Evolutionary conservation across 2,113 vertebrate species (phyloP), one percentile per base, ranked within the genome.

Genomic region (Syngnathus typhle): DNA sequence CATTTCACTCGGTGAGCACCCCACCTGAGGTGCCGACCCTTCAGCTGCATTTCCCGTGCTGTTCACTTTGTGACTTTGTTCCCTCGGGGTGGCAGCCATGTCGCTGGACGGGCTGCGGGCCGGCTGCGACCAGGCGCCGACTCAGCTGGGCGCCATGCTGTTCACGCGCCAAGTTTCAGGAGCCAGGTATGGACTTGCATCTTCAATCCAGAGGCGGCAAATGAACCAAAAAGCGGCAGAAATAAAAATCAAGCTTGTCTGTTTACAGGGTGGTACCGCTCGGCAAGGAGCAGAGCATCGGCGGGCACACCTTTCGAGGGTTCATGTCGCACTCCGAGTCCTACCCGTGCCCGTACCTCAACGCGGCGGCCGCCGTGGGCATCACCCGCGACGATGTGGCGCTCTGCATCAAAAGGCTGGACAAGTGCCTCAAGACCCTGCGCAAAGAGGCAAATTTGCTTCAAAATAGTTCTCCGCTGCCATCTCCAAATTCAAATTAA

Each of bases 141-240:
- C 96, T 27, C 93, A 95, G 64, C 93, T 99, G 58, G 96, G 97
- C 82, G 98, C 97, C 49, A 99, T 99, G 97, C 88, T 99, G 81
- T 99, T 99, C 86, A 99, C 95, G 65, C 93, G 97, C 82, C 96
- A 98, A 69, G 96, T 99, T 85, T 99, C 97, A 27, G 97, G 97
- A 82, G 96, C 95, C 72, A 96, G 96, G 97, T 98, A 80, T 76
- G 92, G 60, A 56, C 54, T 4, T 4, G 19, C 6, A 52, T 15
- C 44, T 1, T 47, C 44, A 52, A n/a, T 8, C 1, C 27, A 32
- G 27, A 32, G 27, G 27, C 3, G 27, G 27, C 3, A 32, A 32
- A 32, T 32, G 27, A 32, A 43, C 9, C 11, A 43, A 19, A 7
- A 36, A 32, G 32, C 23, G 15, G 1, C 55, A 27, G 10, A 32